Evolutionary conservation across 2,888 invertebrate species (phyloP).

Genomic region (Carpatolechia fugitivella): DNA sequence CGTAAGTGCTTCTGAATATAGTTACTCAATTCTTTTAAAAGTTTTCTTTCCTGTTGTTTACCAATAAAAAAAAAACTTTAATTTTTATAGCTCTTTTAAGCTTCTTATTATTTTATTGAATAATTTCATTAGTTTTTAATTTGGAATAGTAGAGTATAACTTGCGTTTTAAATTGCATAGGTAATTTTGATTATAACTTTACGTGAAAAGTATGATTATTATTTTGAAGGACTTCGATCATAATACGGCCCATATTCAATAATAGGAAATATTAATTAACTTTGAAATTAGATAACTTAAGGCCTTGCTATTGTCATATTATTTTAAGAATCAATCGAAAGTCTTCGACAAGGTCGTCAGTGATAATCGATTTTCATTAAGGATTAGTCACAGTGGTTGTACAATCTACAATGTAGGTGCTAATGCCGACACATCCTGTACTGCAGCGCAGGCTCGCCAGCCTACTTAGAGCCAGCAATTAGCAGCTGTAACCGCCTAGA

Average conservation of each 20-base stretch:
- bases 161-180: neutral
- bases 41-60: no score
- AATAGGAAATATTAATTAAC: conserved; percentile 19
- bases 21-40: neutral
- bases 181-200: neutral
- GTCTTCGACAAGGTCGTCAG: conserved; percentile 35
- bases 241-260: neutral
- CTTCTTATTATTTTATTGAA: no score
- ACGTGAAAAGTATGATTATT: no score
- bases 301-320: conserved; percentile 19
- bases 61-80: no score
- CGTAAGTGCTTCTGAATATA: conserved; percentile 48
- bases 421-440: conserved; percentile 44
- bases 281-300: conserved; percentile 16
- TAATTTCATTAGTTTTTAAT: no score
- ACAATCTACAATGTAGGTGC: conserved; percentile 28
- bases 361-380: conserved; percentile 34
- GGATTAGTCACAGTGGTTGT: conserved; percentile 30
- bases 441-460: conserved; percentile 32
- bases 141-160: no score
- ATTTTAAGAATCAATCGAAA: conserved; percentile 21
- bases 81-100: no score
- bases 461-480: conserved; percentile 34
- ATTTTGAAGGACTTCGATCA: neutral
- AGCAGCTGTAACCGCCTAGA: conserved; percentile 27